Conservation (phyloP, 2,888 invertebrate species). For the Unio pictorum region DNA sequence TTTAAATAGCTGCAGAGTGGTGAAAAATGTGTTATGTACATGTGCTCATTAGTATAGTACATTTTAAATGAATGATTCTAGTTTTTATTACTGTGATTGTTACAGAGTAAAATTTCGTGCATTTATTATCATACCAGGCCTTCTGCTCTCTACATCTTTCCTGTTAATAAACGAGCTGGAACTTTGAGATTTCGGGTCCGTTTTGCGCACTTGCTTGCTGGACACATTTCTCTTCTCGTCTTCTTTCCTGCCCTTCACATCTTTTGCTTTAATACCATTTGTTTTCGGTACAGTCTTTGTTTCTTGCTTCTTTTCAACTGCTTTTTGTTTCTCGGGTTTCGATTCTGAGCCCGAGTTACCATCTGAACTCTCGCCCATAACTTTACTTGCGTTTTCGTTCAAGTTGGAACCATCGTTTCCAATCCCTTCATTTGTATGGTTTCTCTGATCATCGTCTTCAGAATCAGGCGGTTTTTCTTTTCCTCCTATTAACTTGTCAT, state of each 20-base stretch:
- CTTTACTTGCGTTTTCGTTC: conserved; percentile 53
- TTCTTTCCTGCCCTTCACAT: conserved; percentile 35
- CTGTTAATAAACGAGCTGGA: conserved; percentile 1
- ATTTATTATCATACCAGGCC: conserved; percentile 8
- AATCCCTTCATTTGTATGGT: conserved; percentile 20
- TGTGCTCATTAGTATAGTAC: too few relatives aligned
- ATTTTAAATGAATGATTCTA: too few relatives aligned
- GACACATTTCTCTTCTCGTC: conserved; percentile 20
- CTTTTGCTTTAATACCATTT: conserved; percentile 30
- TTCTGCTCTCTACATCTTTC: conserved; percentile 15
- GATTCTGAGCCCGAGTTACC: conserved; percentile 24
- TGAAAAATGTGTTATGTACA: too few relatives aligned
- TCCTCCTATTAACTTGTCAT: conserved; percentile 53
- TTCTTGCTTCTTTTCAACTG: conserved; percentile 22
- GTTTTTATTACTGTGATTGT: too few relatives aligned
- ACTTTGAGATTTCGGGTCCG: conserved; percentile 3
- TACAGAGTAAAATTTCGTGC: neutral
- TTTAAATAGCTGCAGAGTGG: too few relatives aligned
- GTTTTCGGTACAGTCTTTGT: conserved; percentile 18
- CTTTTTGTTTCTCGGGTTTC: conserved; percentile 25
- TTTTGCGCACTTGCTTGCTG: too few relatives aligned
- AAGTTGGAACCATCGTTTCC: conserved; percentile 43
- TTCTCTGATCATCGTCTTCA: conserved; percentile 37
- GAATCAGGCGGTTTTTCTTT: conserved; percentile 49
- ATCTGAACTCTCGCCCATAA: conserved; percentile 35